Evolutionary conservation across 2,888 invertebrate genomes (phyloP).

Genomic region (Noctua fimbriata): DNA sequence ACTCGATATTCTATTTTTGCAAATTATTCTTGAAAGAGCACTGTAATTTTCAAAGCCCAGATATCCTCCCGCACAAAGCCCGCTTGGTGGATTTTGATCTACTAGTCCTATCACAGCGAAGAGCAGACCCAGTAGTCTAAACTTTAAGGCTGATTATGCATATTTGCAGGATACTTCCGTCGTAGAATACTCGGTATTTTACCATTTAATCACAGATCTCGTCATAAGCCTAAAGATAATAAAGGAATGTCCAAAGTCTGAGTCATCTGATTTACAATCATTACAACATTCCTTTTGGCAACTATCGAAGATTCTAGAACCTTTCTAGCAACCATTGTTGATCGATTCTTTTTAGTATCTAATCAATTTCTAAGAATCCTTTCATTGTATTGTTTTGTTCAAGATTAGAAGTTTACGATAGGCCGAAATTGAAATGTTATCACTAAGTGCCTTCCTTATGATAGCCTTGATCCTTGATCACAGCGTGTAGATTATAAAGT

Average conservation of each 20-base stretch:
- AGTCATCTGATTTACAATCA: constrained; percentile 28
- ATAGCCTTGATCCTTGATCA: constrained; percentile 26
- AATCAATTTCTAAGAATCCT: constrained; percentile 43
- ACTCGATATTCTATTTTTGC: no score
- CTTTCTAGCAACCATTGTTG: constrained; percentile 25
- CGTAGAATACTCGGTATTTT: constrained; percentile 2
- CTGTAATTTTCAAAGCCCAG: no score
- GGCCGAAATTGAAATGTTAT: constrained; percentile 3
- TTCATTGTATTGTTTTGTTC: constrained; percentile 6
- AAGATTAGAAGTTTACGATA: constrained; percentile 42
- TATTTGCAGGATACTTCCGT: not conserved
- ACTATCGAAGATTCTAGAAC: constrained; percentile 22
- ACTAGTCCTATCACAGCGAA: no score
- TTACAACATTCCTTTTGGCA: constrained; percentile 8
- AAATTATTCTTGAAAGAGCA: no score
- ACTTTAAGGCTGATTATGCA: no score
- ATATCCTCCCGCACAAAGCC: no score
- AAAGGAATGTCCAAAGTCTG: constrained; percentile 5
- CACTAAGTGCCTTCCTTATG: constrained; percentile 25
- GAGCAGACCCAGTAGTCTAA: no score
- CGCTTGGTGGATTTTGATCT: no score
- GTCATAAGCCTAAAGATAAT: constrained; percentile 33
- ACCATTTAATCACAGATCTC: constrained; percentile 8
- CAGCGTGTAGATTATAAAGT: not conserved
- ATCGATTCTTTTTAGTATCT: constrained; percentile 40